Conservation (phyloP, 2,888 invertebrate genomes). For the Miltochrista miniata region DNA sequence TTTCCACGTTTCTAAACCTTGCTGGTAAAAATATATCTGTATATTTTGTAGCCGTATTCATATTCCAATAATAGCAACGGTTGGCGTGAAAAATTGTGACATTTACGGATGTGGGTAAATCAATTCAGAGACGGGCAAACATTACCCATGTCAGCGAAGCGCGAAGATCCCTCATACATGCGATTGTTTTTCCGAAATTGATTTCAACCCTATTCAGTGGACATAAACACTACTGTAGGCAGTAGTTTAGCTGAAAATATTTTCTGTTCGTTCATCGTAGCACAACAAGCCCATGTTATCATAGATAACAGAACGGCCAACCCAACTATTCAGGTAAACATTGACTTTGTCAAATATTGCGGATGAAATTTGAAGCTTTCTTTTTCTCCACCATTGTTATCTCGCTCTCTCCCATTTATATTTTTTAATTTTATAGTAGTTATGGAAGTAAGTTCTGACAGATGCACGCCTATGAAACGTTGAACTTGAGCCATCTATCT, state of each 20-base stretch:
- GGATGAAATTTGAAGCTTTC: conserved; percentile 69
- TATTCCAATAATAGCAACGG: conserved; percentile 52
- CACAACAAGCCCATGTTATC: conserved; percentile 55
- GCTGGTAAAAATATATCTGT: conserved; percentile 15
- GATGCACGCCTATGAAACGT: too few species aligned
- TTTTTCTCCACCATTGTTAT: conserved; percentile 45
- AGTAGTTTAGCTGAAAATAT: conserved; percentile 45
- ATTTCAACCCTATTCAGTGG: conserved; percentile 65
- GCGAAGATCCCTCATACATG: conserved; percentile 39
- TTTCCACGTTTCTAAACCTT: conserved; percentile 12
- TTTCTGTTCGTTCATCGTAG: conserved; percentile 53
- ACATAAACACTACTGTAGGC: conserved; percentile 54
- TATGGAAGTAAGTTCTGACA: too few species aligned
- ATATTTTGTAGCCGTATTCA: conserved; percentile 41
- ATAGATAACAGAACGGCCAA: conserved; percentile 66
- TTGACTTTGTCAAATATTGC: conserved; percentile 72
- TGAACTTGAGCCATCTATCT: too few species aligned
- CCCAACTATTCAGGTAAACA: conserved; percentile 65
- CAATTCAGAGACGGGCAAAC: conserved; percentile 68
- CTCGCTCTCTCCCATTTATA: conserved; percentile 21
- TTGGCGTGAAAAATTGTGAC: conserved; percentile 63
- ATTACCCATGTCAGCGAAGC: conserved; percentile 69
- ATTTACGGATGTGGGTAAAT: conserved; percentile 77
- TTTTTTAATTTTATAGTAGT: too few species aligned
- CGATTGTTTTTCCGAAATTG: conserved; percentile 68